phyloP scores from a whole-genome alignment of 2,797 vertebrate genomes.

The Hybognathus amarus region DNA sequence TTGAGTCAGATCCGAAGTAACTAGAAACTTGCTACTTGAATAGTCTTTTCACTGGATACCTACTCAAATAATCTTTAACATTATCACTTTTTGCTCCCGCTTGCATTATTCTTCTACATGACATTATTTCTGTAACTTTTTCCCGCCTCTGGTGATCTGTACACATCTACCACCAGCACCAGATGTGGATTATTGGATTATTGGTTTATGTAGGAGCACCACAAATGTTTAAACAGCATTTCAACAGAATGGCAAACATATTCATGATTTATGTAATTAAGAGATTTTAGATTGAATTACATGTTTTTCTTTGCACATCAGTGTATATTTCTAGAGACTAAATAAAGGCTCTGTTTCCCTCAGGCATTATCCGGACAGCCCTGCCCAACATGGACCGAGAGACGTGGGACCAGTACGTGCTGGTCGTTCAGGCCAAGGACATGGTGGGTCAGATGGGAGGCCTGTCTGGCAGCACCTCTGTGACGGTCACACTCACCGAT shows the following conservation, averaged over 20 bases:
- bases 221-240: not conserved
- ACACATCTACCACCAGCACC: not conserved
- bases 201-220: not conserved
- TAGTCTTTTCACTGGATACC: too few relatives aligned
- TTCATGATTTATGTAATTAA: not conserved
- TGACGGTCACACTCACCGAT: too few relatives aligned
- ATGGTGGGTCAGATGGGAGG: constrained; percentile 98
- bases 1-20: too few relatives aligned
- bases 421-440: constrained; percentile 98
- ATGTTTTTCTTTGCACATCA: not conserved
- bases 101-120: too few relatives aligned
- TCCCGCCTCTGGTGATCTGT: too few relatives aligned
- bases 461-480: constrained; percentile 93
- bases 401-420: constrained; percentile 92
- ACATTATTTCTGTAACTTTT: too few relatives aligned
- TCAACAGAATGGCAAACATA: not conserved
- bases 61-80: too few relatives aligned
- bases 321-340: too few relatives aligned
- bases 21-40: too few relatives aligned
- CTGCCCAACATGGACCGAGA: constrained; percentile 97
- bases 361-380: constrained; percentile 95
- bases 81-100: too few relatives aligned
- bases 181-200: too few relatives aligned
- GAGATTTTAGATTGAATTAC: not conserved
- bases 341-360: not conserved